Base-by-base conservation (phyloP, 2,113 vertebrate genomes). In the Nothoprocta perdicaria region DNA sequence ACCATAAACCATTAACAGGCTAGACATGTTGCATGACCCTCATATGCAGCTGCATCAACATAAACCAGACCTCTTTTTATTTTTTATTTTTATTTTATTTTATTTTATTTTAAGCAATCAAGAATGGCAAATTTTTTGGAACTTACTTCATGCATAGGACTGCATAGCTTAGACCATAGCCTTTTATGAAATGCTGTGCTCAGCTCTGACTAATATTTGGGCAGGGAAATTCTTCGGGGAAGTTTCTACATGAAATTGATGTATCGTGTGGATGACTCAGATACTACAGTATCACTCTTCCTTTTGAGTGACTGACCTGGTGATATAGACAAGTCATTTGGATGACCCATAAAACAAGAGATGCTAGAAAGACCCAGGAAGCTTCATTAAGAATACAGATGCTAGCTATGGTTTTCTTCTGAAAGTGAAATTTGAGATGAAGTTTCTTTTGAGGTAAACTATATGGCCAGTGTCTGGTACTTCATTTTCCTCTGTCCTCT, bases 171-270 rank as follows among this genome's bases (percentile, higher is more conserved):
- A 69, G 73, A 84, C 38, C 31, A 69, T 16, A 78, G 67, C 57
- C 61, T 43, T 87, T 87, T 86, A 67, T 33, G 88, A 78, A 80
- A 68, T 21, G 2, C 46, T 85, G 88, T 86, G 22, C 69, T 93
- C 6, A 1, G 6, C 26, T 86, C 43, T 95, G 88, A 94, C 65
- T 95, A 91, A 89, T 75, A 57, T 18, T 14, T 72, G 53, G 40
- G 48, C 1, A 3, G 77, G 83, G 73, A 90, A 95, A 88, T 88
- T 71, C 61, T 91, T 62, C 57, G 78, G 62, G 69, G 73, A 92
- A 94, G 38, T 90, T 93, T 74, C 53, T 78, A 71, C 27, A 35
- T 24, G 33, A 73, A 83, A 75, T 38, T 65, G 69, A 75, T 9
- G 17, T 14, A 75, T 80, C 57, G 74, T 1, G 7, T 63, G 61